A percentile compares a stretch with the other conserved stretches of the same genome.
Conservation (phyloP, 2,888 invertebrate species). For the Philereme vetulata region DNA sequence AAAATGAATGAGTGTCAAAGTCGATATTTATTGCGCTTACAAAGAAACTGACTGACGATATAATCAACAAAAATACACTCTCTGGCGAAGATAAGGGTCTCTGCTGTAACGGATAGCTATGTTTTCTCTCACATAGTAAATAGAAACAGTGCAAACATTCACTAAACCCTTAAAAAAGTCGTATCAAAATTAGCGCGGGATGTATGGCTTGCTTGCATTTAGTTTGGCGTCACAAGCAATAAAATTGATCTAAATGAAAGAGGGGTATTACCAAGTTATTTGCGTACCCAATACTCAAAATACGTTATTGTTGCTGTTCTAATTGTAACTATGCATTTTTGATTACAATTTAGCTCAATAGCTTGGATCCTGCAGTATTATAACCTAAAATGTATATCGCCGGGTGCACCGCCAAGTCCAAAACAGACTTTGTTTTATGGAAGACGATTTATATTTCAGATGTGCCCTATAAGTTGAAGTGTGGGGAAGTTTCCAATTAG, state of each 20-base stretch:
- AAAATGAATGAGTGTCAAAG: slow-evolving; percentile 7
- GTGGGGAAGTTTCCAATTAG: slow-evolving; percentile 51
- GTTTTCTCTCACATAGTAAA: not conserved
- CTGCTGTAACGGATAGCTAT: not conserved
- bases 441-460: slow-evolving; percentile 57
- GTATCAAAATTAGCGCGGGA: slow-evolving; percentile 74
- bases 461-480: slow-evolving; percentile 48
- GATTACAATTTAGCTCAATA: slow-evolving; percentile 3
- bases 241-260: slow-evolving; percentile 32
- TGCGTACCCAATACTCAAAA: not conserved
- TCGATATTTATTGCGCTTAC: slow-evolving; percentile 19
- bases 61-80: slow-evolving; percentile 13
- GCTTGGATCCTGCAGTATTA: slow-evolving; percentile 42
- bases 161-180: slow-evolving; percentile 4
- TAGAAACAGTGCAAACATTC: slow-evolving; percentile 10
- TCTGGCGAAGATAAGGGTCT: not conserved
- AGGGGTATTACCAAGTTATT: not conserved
- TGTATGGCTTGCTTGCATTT: slow-evolving; percentile 54
- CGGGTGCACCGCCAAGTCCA: slow-evolving; percentile 54
- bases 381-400: slow-evolving; percentile 73
- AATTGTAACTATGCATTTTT: not conserved
- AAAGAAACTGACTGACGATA: slow-evolving; percentile 19
- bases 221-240: slow-evolving; percentile 61
- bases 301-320: not conserved
- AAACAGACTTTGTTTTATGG: slow-evolving; percentile 8